A percentile compares a stretch with the other conserved stretches of the same genome.
phyloP scores from a whole-genome alignment of 2,888 invertebrate species.

The Scrobipalpa costella region DNA sequence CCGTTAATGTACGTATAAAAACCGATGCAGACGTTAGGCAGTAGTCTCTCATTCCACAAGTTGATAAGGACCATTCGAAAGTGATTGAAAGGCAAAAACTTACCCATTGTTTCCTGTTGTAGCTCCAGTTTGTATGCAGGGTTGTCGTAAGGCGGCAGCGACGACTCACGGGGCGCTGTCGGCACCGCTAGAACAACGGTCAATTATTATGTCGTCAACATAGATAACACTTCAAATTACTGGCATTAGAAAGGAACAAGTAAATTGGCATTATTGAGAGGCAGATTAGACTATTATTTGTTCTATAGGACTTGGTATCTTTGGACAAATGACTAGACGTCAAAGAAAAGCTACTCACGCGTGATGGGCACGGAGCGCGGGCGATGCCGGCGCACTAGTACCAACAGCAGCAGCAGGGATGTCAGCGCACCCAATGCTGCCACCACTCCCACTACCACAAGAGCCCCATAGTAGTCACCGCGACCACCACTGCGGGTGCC shows the following conservation, averaged over 20 bases:
- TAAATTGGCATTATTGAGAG: too few species aligned
- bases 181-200: slow-evolving; percentile 85
- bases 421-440: slow-evolving; percentile 92
- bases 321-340: too few species aligned
- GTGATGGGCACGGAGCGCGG: slow-evolving; percentile 77
- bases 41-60: too few species aligned
- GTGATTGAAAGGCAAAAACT: too few species aligned
- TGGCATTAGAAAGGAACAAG: too few species aligned
- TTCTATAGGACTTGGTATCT: too few species aligned
- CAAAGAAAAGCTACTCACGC: too few species aligned
- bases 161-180: slow-evolving; percentile 88
- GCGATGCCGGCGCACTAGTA: slow-evolving; percentile 86
- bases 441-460: slow-evolving; percentile 93
- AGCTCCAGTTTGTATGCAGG: slow-evolving; percentile 96
- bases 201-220: slow-evolving; percentile 5
- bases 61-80: too few species aligned
- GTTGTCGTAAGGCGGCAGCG: slow-evolving; percentile 91
- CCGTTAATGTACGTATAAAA: too few species aligned
- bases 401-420: slow-evolving; percentile 88
- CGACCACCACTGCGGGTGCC: slow-evolving; percentile 57
- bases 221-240: neutral
- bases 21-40: too few species aligned
- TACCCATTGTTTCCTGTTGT: slow-evolving; percentile 96
- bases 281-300: too few species aligned
- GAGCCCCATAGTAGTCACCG: slow-evolving; percentile 92